Conservation (phyloP, 1,140 invertebrate genomes). For the Matsumurasca onukii region DNA sequence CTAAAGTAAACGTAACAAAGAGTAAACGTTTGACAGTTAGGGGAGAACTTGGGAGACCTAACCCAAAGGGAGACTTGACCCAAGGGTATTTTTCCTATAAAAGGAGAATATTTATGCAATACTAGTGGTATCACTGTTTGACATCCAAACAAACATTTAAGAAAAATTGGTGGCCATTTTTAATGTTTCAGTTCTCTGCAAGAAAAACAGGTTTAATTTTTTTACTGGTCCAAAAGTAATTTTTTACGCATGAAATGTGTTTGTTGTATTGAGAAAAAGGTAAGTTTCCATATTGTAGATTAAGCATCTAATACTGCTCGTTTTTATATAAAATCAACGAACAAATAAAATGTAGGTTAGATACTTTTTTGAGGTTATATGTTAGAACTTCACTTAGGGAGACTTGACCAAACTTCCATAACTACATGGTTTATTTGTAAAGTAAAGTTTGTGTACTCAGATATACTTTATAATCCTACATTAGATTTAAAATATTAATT, state of each 20-base stretch:
- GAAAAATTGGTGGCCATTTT: background rate
- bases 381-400: background rate
- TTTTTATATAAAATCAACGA: background rate
- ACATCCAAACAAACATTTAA: too few species aligned
- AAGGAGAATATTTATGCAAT: too few species aligned
- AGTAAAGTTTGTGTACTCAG: too few species aligned
- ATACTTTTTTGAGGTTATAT: background rate
- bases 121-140: too few species aligned
- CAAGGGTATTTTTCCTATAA: slow-evolving; percentile 8
- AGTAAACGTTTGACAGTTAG: too few species aligned
- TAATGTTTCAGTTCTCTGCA: too few species aligned
- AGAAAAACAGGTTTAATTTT: background rate
- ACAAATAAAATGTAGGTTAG: background rate
- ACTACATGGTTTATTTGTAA: background rate
- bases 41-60: slow-evolving; percentile 8
- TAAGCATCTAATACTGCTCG: background rate
- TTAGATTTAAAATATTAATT: too few species aligned
- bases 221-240: background rate
- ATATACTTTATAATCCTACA: too few species aligned
- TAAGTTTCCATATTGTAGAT: background rate
- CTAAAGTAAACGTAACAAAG: too few species aligned
- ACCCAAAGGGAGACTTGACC: slow-evolving; percentile 17
- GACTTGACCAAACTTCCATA: background rate
- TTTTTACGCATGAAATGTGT: background rate
- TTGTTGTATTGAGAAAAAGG: background rate